phyloP scores from a whole-genome alignment of 2,888 invertebrate genomes.

The Monochamus alternatus region DNA sequence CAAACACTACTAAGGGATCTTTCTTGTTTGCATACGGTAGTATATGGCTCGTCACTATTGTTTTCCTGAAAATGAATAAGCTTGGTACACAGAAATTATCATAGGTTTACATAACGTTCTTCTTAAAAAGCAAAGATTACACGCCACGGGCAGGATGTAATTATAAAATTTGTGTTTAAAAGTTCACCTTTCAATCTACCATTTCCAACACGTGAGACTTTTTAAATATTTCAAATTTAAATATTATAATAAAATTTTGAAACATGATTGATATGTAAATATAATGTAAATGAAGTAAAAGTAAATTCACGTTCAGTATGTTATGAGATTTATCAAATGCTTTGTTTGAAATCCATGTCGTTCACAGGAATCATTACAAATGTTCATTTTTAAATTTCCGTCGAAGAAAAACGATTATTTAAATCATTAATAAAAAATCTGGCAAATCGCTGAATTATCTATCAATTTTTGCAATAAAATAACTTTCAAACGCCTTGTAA shows the following conservation, averaged over 20 bases:
- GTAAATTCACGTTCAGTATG: conserved; percentile 4
- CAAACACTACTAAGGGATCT: conserved; percentile 24
- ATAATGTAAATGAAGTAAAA: not conserved
- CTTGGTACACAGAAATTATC: not conserved
- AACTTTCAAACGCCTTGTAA: too few species aligned
- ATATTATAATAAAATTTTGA: not conserved
- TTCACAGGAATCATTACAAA: not conserved
- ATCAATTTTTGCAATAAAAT: too few species aligned
- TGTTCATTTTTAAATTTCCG: not conserved
- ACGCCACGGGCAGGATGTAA: too few species aligned
- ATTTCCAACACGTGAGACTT: too few species aligned
- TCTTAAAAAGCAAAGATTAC: not conserved
- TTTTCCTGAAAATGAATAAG: conserved; percentile 1
- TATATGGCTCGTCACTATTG: conserved; percentile 18
- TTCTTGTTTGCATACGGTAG: conserved; percentile 21
- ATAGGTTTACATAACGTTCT: not conserved
- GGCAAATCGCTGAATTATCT: too few species aligned
- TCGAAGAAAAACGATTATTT: too few species aligned
- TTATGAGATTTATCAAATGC: conserved; percentile 5
- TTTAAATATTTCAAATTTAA: too few species aligned
- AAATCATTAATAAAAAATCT: too few species aligned
- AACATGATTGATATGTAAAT: conserved; percentile 2
- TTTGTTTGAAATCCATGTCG: not conserved
- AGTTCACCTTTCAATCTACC: too few species aligned
- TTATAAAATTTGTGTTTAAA: too few species aligned